Conservation (phyloP, 2,113 vertebrate species). For the Scomber colias region DNA sequence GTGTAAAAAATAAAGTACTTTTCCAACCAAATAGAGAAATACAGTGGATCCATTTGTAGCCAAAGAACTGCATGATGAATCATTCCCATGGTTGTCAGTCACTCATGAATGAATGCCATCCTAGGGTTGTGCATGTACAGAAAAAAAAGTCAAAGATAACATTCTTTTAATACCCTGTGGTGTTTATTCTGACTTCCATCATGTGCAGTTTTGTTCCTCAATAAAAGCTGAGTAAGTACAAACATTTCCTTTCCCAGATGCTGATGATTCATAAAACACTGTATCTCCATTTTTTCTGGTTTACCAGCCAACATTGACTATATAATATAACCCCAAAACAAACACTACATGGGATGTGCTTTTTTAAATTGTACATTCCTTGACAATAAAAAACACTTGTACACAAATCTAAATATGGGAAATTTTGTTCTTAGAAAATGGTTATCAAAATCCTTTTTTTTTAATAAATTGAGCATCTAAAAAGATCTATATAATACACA, state of each 20-base stretch:
- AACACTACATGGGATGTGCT: neutral
- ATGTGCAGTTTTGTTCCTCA: neutral
- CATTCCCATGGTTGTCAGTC: conserved; percentile 1
- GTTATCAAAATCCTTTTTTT: neutral
- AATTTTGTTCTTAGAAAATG: neutral
- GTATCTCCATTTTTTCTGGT: no score
- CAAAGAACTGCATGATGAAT: conserved; percentile 29
- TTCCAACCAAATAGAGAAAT: neutral
- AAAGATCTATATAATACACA: neutral
- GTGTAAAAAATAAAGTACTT: neutral
- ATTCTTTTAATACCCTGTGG: neutral
- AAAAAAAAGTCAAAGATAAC: conserved; percentile 1
- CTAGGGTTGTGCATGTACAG: neutral
- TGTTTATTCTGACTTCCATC: conserved; percentile 15
- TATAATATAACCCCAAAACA: neutral
- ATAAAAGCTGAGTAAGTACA: neutral
- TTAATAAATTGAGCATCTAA: no score
- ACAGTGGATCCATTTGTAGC: neutral
- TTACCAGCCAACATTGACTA: no score
- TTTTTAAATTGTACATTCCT: neutral
- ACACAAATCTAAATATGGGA: neutral
- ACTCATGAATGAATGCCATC: neutral
- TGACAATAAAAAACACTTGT: no score
- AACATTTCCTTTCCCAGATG: no score
- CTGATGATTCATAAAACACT: no score